Percentiles rank a stretch among this genome's conserved stretches.
These are phyloP conservation scores for Drosophila ustulata DNA, from an alignment of 2,888 invertebrate species.

Conservation along the genomic window DNA sequence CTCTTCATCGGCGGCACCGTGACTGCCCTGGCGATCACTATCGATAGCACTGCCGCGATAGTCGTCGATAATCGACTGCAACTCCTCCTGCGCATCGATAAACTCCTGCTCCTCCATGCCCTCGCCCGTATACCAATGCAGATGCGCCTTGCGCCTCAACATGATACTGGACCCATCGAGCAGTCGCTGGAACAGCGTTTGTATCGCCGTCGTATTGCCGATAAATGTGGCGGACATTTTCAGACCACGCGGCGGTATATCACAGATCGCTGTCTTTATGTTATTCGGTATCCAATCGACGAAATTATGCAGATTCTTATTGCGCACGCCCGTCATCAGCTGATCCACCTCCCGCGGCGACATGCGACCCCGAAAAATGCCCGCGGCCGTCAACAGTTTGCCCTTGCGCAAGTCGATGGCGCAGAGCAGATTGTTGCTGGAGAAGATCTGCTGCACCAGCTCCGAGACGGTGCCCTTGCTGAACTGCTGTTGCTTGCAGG, in stretches of 20 bases:
- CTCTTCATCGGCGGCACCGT: not conserved
- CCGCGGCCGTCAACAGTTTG: constrained; percentile 91
- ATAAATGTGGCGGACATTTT: constrained; percentile 95
- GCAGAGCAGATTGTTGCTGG: constrained; percentile 92
- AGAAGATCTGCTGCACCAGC: constrained; percentile 90
- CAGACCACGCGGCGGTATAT: constrained; percentile 93
- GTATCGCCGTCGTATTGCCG: constrained; percentile 93
- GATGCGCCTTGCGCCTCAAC: constrained; percentile 93
- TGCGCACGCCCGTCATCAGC: constrained; percentile 89
- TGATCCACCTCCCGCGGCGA: constrained; percentile 82
- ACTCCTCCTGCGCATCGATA: constrained; percentile 92
- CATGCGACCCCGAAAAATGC: constrained; percentile 87
- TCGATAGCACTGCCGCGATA: constrained; percentile 84
- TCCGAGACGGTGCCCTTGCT: constrained; percentile 87
- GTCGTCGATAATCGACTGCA: constrained; percentile 90
- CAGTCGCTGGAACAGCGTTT: constrained; percentile 91
- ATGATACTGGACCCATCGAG: constrained; percentile 92
- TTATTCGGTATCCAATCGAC: constrained; percentile 95
- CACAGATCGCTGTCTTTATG: constrained; percentile 93
- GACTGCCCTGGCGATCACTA: constrained; percentile 12
- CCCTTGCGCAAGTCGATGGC: constrained; percentile 92
- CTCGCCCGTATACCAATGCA: constrained; percentile 95
- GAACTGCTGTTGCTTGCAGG: constrained; percentile 71
- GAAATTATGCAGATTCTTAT: constrained; percentile 90
- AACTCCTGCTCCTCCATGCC: constrained; percentile 96